Evolutionary conservation across 2,113 vertebrate genomes (phyloP), one percentile per base, ranked within the genome.

Genomic region (Aramus guarauna): DNA sequence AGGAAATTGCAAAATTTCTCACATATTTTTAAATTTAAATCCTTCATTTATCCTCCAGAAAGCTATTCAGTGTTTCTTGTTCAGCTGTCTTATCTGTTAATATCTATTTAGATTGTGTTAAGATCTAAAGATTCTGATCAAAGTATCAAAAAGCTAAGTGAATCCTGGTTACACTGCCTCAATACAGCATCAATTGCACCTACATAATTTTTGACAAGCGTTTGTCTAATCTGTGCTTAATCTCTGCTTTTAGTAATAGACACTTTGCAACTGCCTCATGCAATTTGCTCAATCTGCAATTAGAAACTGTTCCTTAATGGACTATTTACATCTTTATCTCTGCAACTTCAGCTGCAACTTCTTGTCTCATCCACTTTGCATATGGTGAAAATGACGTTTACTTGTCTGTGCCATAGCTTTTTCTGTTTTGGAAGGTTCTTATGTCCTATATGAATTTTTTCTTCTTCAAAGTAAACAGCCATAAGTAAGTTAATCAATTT

Each of bases 361-460:
- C 59, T 76, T 0, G 0, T 23, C 11, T 63, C n/a, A 74, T 48
- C 6, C 11, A 36, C 12, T 62, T 59, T 58, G 5, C 4, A 30
- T 36, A 21, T 14, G 19, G 34, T 74, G 56, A 75, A 91, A 67
- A 62, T 18, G 2, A 3, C 36, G 15, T 39, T 21, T 53, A 48
- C 1, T 39, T 87, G 1, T 26, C 12, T 37, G 18, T 60, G 11
- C 3, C 24, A 36, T 11, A 37, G 15, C 6, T 72, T 58, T 71
- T 75, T 76, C 73, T 59, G 55, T 75, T 76, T 76, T 59, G 55
- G 9, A 68, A 55, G 9, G 5, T 39, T 78, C 63, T 50, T 67
- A 21, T 19, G 39, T 36, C 24, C 24, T 9, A 21, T 7, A 16
- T 15, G 32, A 81, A 21, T 71, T 66, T 11, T 32, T 29, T 15